phyloP scores from a whole-genome alignment of 2,888 invertebrate species.

The Lasioglossum morio region DNA sequence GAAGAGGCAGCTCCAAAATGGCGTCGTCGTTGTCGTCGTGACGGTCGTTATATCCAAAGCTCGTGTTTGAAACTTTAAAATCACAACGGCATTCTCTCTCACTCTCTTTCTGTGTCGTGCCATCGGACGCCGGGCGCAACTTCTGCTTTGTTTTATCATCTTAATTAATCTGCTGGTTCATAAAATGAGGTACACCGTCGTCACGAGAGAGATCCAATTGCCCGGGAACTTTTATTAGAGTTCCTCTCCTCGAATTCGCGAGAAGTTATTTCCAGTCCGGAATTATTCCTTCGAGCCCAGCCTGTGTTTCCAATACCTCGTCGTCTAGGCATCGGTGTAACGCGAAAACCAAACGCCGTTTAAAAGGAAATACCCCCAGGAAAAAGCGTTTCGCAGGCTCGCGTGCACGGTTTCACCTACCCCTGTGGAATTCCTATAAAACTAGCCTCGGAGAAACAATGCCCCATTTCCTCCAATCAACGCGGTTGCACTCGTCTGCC shows the following conservation, averaged over 20 bases:
- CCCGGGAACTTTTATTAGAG: constrained; percentile 55
- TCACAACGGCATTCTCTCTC: not conserved
- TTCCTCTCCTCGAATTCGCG: constrained; percentile 31
- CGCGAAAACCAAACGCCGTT: not conserved
- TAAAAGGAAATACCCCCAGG: not conserved
- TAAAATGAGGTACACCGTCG: constrained; percentile 11
- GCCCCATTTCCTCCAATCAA: constrained; percentile 16
- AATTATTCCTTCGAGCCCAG: not conserved
- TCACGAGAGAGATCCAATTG: constrained; percentile 48
- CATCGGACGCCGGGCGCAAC: constrained; percentile 44
- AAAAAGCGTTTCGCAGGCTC: constrained; percentile 18
- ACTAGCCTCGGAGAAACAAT: constrained; percentile 23
- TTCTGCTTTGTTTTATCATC: constrained; percentile 69
- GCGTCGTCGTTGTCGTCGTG: not conserved
- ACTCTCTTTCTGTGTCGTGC: constrained; percentile 22
- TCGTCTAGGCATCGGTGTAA: not conserved
- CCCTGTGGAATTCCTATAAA: not conserved
- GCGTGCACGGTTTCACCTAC: constrained; percentile 2
- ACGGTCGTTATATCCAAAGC: not conserved
- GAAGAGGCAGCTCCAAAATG: not conserved
- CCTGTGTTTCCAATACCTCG: constrained; percentile 6
- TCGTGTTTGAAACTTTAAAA: not conserved
- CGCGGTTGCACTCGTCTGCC: not conserved
- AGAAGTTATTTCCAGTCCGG: constrained; percentile 18
- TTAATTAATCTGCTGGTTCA: constrained; percentile 69